These are phyloP conservation scores for Nudaria mundana DNA, from an alignment of 2,888 invertebrate genomes.

Conservation along the genomic window DNA sequence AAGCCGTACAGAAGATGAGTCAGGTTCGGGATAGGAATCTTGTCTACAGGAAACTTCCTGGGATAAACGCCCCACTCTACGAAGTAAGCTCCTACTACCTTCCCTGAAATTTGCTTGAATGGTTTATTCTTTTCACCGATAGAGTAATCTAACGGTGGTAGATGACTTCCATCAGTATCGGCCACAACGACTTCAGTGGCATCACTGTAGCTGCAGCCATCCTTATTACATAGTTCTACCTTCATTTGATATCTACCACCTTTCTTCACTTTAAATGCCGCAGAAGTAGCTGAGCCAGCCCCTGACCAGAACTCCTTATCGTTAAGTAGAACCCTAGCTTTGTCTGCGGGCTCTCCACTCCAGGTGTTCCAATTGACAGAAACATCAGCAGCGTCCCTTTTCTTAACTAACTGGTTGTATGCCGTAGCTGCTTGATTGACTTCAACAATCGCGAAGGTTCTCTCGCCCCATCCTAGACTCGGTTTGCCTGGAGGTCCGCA, in stretches of 20 bases:
- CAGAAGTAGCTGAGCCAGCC: constrained; percentile 55
- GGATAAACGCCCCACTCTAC: constrained; percentile 78
- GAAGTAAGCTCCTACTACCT: constrained; percentile 72
- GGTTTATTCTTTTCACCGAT: constrained; percentile 70
- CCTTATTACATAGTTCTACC: constrained; percentile 67
- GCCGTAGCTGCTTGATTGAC: constrained; percentile 76
- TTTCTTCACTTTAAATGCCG: constrained; percentile 68
- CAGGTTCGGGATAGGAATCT: constrained; percentile 66
- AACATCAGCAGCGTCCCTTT: constrained; percentile 66
- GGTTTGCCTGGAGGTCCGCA: constrained; percentile 70
- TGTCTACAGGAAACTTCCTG: constrained; percentile 71
- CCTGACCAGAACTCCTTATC: constrained; percentile 68
- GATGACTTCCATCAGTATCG: constrained; percentile 75
- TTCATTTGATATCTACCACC: constrained; percentile 71
- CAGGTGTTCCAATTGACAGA: constrained; percentile 75
- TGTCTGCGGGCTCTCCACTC: constrained; percentile 68
- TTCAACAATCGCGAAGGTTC: constrained; percentile 71
- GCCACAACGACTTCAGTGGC: constrained; percentile 69
- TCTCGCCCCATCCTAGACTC: constrained; percentile 71
- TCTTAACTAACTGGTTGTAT: constrained; percentile 70
- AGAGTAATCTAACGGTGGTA: constrained; percentile 63
- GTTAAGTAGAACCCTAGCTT: constrained; percentile 57
- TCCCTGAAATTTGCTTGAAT: constrained; percentile 73
- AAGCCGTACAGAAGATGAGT: constrained; percentile 74
- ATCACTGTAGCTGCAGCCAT: constrained; percentile 68